phyloP scores from a whole-genome alignment of 1,140 invertebrate genomes.

The Vanessa tameamea region DNA sequence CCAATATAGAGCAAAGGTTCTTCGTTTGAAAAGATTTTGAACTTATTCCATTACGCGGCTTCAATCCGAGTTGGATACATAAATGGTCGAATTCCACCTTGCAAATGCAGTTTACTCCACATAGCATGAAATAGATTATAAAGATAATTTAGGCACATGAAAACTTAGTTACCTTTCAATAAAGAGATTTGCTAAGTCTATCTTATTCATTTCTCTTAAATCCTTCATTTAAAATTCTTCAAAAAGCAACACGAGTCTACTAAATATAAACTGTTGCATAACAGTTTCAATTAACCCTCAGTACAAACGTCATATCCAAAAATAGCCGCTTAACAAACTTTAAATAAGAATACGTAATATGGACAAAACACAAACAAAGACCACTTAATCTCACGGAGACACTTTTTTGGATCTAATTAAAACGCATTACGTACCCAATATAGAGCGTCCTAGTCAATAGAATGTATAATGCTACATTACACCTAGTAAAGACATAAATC shows the following conservation, averaged over 20 bases:
- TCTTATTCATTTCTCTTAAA: too few relatives aligned
- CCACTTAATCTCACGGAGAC: conserved; percentile 37
- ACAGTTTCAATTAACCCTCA: conserved; percentile 11
- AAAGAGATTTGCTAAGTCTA: too few relatives aligned
- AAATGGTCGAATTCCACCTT: too few relatives aligned
- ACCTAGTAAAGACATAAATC: conserved; percentile 37
- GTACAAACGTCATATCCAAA: conserved; percentile 10
- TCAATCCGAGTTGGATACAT: too few relatives aligned
- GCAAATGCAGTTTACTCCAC: too few relatives aligned
- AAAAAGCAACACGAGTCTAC: neutral
- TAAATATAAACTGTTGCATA: conserved; percentile 2
- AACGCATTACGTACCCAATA: conserved; percentile 49
- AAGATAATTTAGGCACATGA: too few relatives aligned
- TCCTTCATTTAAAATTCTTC: too few relatives aligned
- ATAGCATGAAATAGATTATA: too few relatives aligned
- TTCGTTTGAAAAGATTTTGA: too few relatives aligned
- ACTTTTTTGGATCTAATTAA: conserved; percentile 52
- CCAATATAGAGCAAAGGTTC: too few relatives aligned
- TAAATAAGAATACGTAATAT: conserved; percentile 14
- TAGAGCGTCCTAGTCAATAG: conserved; percentile 41
- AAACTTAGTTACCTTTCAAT: too few relatives aligned
- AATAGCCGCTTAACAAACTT: conserved; percentile 7
- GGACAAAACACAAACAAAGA: conserved; percentile 37
- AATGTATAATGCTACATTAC: conserved; percentile 45
- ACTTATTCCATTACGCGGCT: too few relatives aligned